Conservation (phyloP, 2,797 vertebrate genomes). For the Pangasius djambal region DNA sequence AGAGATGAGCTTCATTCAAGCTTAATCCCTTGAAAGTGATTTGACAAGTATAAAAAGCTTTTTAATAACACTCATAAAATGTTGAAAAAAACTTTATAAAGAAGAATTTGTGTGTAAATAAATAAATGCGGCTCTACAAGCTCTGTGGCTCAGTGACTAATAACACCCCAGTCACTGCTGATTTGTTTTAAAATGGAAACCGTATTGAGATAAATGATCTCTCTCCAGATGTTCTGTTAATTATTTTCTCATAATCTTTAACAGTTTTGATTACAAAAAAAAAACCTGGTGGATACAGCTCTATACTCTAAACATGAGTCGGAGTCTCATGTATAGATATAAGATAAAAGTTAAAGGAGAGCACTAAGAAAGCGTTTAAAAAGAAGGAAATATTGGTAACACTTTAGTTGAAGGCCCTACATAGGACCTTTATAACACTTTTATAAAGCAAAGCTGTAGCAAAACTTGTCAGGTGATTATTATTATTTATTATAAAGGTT, state of each 20-base stretch:
- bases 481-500: background rate
- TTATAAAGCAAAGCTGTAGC: background rate
- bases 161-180: background rate
- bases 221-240: constrained; percentile 26
- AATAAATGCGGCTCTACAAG: background rate
- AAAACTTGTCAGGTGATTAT: background rate
- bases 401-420: background rate
- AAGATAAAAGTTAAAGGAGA: background rate
- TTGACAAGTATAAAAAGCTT: background rate
- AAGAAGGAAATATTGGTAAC: background rate
- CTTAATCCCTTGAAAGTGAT: background rate
- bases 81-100: background rate
- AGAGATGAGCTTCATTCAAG: background rate
- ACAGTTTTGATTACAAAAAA: background rate
- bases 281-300: background rate
- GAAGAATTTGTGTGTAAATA: background rate
- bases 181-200: constrained; percentile 18
- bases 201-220: constrained; percentile 25
- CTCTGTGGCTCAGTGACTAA: background rate
- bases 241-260: constrained; percentile 20
- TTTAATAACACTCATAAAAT: background rate
- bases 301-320: background rate
- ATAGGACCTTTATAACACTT: background rate
- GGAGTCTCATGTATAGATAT: background rate
- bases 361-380: background rate